These are phyloP conservation scores for Lepidocolaptes lacrymiger DNA, from an alignment of 2,797 vertebrate species.

Conservation along the genomic window DNA sequence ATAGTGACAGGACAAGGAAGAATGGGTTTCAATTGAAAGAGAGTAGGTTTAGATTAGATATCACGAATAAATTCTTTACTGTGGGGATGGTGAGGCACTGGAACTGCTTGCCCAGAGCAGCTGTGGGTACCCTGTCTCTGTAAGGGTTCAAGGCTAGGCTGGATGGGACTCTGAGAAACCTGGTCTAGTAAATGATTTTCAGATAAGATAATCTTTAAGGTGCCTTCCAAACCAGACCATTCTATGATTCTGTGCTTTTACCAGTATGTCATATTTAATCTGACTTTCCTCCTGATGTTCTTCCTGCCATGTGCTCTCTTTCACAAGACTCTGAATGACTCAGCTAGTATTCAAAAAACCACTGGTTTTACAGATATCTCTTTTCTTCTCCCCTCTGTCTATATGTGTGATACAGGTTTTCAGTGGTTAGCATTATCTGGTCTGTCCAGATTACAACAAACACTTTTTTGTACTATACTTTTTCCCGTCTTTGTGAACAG, in stretches of 20 bases:
- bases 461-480: neutral
- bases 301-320: neutral
- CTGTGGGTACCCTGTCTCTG: neutral
- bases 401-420: neutral
- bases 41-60: neutral
- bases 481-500: neutral
- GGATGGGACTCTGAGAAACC: neutral
- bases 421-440: too few relatives aligned
- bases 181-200: neutral
- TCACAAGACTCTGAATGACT: neutral
- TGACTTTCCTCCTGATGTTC: neutral
- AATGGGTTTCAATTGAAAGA: neutral
- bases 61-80: neutral
- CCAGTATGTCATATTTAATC: neutral
- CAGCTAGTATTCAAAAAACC: neutral
- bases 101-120: neutral
- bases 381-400: neutral
- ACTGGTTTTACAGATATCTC: neutral
- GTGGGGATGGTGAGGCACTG: neutral
- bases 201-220: neutral
- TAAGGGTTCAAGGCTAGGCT: neutral
- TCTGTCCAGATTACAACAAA: neutral
- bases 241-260: neutral
- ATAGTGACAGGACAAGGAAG: neutral
- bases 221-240: neutral